These are phyloP conservation scores for Phortica magna DNA, from an alignment of 2,888 invertebrate species.

Conservation along the genomic window DNA sequence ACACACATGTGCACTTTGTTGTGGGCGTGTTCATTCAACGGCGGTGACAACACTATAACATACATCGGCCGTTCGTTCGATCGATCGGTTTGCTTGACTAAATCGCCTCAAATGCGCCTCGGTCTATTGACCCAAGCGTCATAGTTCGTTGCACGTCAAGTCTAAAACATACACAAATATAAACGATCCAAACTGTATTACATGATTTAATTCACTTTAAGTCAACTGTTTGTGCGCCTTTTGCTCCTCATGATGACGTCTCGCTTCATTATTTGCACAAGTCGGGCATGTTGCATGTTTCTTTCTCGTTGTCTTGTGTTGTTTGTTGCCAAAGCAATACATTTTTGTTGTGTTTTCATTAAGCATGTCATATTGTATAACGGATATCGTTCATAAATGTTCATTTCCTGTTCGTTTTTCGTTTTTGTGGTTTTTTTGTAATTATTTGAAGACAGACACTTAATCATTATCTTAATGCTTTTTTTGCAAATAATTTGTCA, in stretches of 20 bases:
- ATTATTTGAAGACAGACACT: neutral
- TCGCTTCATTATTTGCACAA: slow-evolving; percentile 16
- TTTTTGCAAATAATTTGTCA: neutral
- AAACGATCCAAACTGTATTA: neutral
- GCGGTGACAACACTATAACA: neutral
- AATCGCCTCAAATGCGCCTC: neutral
- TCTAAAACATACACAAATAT: neutral
- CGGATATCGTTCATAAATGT: slow-evolving; percentile 15
- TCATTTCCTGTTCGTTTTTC: neutral
- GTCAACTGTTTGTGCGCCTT: slow-evolving; percentile 38
- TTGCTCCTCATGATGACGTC: slow-evolving; percentile 27
- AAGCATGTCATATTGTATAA: slow-evolving; percentile 15
- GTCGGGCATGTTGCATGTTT: neutral
- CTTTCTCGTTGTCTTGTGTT: neutral
- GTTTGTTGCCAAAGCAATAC: neutral
- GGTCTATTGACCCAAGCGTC: slow-evolving; percentile 13
- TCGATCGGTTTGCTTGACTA: neutral
- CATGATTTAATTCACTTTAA: neutral
- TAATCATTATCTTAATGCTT: neutral
- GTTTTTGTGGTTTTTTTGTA: neutral
- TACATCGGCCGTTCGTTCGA: neutral
- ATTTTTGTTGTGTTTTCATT: too few relatives aligned
- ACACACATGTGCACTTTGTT: neutral
- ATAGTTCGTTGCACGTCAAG: slow-evolving; percentile 15
- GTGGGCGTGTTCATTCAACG: slow-evolving; percentile 11